A percentile compares a stretch with the other conserved stretches of the same genome.
Evolutionary conservation across 2,113 vertebrate genomes (phyloP).

Genomic region (Rhegmatorhina hoffmannsi): DNA sequence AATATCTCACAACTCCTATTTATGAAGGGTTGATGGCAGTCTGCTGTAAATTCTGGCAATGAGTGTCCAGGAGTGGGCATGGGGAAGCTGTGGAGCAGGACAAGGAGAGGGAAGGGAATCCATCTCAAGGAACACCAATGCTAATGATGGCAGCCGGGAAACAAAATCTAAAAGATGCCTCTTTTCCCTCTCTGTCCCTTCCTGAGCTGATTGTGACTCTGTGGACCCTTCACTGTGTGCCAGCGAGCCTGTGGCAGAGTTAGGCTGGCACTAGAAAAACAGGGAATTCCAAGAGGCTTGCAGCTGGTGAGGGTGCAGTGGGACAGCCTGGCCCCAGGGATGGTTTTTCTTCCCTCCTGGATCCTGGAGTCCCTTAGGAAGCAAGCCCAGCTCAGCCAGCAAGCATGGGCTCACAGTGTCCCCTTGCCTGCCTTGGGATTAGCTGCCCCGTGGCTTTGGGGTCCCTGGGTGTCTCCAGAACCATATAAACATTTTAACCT

Average conservation of each 20-base stretch:
- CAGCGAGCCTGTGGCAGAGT: background rate
- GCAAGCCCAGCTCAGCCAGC: background rate
- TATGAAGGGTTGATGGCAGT: background rate
- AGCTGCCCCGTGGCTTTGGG: accelerated
- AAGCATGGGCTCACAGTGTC: background rate
- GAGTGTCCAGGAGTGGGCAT: accelerated
- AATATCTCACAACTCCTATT: background rate
- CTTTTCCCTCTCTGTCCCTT: background rate
- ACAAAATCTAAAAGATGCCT: accelerated
- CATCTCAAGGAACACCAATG: accelerated
- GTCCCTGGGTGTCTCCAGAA: background rate
- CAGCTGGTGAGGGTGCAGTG: background rate
- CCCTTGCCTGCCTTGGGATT: background rate
- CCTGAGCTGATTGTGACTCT: background rate
- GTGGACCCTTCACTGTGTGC: background rate
- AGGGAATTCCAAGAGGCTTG: accelerated
- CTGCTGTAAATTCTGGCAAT: background rate
- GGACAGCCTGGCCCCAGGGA: background rate
- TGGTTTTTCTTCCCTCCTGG: accelerated
- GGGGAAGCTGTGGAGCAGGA: background rate
- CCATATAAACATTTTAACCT: background rate
- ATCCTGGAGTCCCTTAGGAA: background rate
- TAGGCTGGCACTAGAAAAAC: background rate
- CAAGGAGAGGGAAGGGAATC: background rate
- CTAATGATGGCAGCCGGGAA: background rate